Conservation (phyloP, 2,888 invertebrate genomes). For the Acronicta leporina region DNA sequence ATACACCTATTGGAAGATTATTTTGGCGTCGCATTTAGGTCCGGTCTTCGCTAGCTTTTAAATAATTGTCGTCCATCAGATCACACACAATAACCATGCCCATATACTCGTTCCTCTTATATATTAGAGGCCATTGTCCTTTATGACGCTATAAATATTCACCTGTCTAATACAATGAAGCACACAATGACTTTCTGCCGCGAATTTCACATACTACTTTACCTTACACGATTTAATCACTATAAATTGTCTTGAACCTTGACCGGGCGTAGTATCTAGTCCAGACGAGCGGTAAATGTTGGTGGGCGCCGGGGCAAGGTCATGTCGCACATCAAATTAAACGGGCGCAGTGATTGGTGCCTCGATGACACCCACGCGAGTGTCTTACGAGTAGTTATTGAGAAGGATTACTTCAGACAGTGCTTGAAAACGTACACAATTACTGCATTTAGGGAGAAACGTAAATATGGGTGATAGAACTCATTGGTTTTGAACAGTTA, state of each 20-base stretch:
- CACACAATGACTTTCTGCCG: not conserved
- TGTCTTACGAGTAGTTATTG: not conserved
- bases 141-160: not conserved
- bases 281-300: constrained; percentile 52
- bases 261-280: constrained; percentile 29
- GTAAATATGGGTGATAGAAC: not conserved
- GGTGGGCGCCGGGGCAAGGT: constrained; percentile 47
- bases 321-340: constrained; percentile 50
- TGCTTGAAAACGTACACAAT: not conserved
- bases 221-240: constrained; percentile 9
- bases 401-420: constrained; percentile 29
- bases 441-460: not conserved
- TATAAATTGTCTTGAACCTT: constrained; percentile 39
- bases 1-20: too few relatives aligned
- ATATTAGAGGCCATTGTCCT: too few relatives aligned
- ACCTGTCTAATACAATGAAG: not conserved
- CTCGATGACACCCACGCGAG: constrained; percentile 37
- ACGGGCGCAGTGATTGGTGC: constrained; percentile 50
- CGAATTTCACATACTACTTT: constrained; percentile 1
- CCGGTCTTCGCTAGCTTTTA: too few relatives aligned
- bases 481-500: not conserved
- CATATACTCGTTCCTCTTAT: too few relatives aligned
- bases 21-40: too few relatives aligned
- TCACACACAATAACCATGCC: too few relatives aligned
- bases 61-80: too few relatives aligned